Percentiles rank a stretch among this genome's conserved stretches.
Conservation (phyloP, 2,113 vertebrate species). For the Alethe castanea region DNA sequence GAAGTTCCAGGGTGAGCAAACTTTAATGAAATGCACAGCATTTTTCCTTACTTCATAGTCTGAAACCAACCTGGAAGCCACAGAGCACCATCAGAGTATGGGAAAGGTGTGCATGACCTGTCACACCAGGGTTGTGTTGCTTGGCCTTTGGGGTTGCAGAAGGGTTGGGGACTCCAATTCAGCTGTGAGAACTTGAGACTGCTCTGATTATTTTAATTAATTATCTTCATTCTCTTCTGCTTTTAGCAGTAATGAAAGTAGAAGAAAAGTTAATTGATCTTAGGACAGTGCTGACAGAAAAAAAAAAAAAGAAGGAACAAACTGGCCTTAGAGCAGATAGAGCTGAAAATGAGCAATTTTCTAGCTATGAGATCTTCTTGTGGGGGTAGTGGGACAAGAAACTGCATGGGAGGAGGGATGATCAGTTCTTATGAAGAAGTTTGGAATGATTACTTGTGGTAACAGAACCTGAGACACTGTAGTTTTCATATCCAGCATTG, state of each 20-base stretch:
- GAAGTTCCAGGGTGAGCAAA: not conserved
- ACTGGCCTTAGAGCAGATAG: not conserved
- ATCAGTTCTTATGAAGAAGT: not conserved
- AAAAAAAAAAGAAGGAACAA: not conserved
- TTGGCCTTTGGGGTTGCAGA: not conserved
- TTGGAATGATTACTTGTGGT: not conserved
- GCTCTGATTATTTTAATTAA: not conserved
- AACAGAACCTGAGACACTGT: not conserved
- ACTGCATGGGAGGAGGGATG: not conserved
- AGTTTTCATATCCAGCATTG: not conserved
- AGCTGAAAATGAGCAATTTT: conserved; percentile 9
- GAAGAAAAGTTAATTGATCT: not conserved
- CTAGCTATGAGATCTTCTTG: not conserved
- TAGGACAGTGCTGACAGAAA: not conserved
- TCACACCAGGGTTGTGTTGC: not conserved
- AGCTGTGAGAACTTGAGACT: not conserved
- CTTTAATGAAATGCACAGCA: not conserved
- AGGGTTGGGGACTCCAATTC: not conserved
- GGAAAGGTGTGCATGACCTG: not conserved
- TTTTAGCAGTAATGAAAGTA: not conserved
- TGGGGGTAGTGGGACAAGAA: not conserved
- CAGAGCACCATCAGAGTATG: not conserved
- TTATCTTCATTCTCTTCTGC: not conserved
- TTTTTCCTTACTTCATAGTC: not conserved
- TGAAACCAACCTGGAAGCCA: not conserved